phyloP scores from a whole-genome alignment of 2,113 vertebrate species.

The Nycticorax nycticorax region DNA sequence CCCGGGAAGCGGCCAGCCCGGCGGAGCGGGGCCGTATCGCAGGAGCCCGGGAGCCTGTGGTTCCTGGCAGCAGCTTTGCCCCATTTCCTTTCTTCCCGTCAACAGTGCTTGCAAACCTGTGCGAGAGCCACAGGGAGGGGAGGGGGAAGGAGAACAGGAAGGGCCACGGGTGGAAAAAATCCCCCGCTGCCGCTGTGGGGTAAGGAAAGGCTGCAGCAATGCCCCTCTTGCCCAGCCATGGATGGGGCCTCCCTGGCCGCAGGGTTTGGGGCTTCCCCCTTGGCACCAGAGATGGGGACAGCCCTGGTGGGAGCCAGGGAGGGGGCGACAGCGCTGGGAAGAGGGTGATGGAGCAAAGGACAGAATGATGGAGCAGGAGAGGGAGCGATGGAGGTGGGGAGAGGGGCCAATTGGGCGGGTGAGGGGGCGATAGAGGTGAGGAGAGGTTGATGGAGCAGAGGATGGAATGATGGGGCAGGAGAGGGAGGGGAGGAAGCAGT shows the following conservation, averaged over 20 bases:
- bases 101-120: conserved; percentile 12
- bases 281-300: not conserved
- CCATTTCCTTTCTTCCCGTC: conserved; percentile 66
- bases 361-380: not conserved
- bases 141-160: not conserved
- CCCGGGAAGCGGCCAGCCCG: not conserved
- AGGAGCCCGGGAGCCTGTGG: conserved; percentile 61
- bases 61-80: conserved; percentile 60
- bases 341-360: not conserved
- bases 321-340: not conserved
- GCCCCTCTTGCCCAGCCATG: too few species aligned
- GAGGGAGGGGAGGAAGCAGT: fast-evolving
- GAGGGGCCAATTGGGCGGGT: too few species aligned
- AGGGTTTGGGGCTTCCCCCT: too few species aligned
- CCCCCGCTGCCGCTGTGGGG: fast-evolving
- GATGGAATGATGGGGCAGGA: too few species aligned
- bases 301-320: not conserved
- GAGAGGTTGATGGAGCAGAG: not conserved
- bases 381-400: not conserved
- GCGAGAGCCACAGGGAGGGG: not conserved
- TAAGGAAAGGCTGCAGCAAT: not conserved
- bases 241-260: fast-evolving
- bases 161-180: not conserved
- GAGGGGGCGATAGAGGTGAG: not conserved
- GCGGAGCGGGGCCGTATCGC: not conserved